Conservation (phyloP, 64 coral and sea anemone genomes). For the Actinia equina region DNA sequence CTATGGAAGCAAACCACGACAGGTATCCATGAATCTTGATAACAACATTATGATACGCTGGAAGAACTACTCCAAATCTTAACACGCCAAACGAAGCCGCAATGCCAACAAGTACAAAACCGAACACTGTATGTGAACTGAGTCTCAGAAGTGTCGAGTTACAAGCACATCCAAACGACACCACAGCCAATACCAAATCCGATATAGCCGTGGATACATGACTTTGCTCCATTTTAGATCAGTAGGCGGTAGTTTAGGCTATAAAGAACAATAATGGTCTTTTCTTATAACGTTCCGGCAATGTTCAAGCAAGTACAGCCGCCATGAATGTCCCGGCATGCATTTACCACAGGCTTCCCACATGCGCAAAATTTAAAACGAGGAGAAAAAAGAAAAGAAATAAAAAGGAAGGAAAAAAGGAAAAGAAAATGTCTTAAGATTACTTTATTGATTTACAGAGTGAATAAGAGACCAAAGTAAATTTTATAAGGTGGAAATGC, state of each 20-base stretch:
- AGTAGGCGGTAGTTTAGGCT: not conserved
- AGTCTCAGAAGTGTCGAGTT: slow-evolving; percentile 20
- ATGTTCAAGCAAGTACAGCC: not conserved
- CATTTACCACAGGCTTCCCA: not conserved
- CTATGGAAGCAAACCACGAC: slow-evolving; percentile 66
- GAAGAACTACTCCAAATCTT: slow-evolving; percentile 58
- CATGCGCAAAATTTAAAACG: not conserved
- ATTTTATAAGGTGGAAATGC: too few species aligned
- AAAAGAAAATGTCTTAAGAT: too few species aligned
- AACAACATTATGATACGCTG: slow-evolving; percentile 40
- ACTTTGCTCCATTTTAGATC: not conserved
- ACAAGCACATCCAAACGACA: slow-evolving; percentile 42
- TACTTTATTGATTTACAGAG: too few species aligned
- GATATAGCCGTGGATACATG: slow-evolving; percentile 62
- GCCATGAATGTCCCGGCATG: not conserved
- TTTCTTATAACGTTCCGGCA: not conserved
- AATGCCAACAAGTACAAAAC: slow-evolving; percentile 53
- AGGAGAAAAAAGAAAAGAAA: too few species aligned
- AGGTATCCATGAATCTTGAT: slow-evolving; percentile 52
- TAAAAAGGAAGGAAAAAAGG: too few species aligned
- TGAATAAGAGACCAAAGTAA: too few species aligned
- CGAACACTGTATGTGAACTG: slow-evolving; percentile 38
- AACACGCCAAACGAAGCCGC: slow-evolving; percentile 75
- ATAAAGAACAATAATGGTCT: not conserved
- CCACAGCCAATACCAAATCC: slow-evolving; percentile 64